Base-by-base conservation (phyloP, 1,140 invertebrate genomes). In the Streblospio benedicti region DNA sequence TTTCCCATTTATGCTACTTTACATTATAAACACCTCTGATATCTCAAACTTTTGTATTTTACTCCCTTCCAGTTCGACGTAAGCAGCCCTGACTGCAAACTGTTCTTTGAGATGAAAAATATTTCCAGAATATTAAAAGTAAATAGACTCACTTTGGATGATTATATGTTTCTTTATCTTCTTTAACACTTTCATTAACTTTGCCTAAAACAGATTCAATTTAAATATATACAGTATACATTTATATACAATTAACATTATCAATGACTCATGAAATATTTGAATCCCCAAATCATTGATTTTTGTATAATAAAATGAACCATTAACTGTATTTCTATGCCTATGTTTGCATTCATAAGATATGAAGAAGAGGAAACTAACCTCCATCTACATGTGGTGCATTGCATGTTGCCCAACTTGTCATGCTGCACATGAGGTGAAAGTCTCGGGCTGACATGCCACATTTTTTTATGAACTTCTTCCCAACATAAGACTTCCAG, bases 341-440 rank as follows among this genome's bases (percentile, higher is more conserved):
- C 27, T 20, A 4, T 23, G 16, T 16, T 30, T 47, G n/a, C 18
- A 12, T 18, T 27, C 0, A 14, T n/a, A 49, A n/a, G 14, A 23
- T 12, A 20, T 14, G 6, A 35, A 38, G 5, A n/a, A 16, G 25
- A 4, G 43, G 23, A 9, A 20, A 9, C 25, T 49, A 14, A 2
- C 35, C 45, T 59, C 60, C 35, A 67, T 64, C 59, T 59, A 61
- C 32, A 64, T 63, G 44, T 49, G 49, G 62, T 66, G 68, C 79
- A 4, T 88, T 86, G 77, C 88, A 90, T 20, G 88, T 88, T 0
- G 88, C 87, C 90, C 89, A 92, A 68, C 88, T 88, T 6, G 86
- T 85, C 49, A 93, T 82, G 58, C 87, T 86, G 54, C 85, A 84
- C 64, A 92, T 81, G 30, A 89, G 79, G 57, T 84, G 79, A 76